Percentiles rank a stretch among this genome's conserved stretches.
Conservation (phyloP, 2,113 vertebrate species). For the Calyptommatus sinebrachiatus region DNA sequence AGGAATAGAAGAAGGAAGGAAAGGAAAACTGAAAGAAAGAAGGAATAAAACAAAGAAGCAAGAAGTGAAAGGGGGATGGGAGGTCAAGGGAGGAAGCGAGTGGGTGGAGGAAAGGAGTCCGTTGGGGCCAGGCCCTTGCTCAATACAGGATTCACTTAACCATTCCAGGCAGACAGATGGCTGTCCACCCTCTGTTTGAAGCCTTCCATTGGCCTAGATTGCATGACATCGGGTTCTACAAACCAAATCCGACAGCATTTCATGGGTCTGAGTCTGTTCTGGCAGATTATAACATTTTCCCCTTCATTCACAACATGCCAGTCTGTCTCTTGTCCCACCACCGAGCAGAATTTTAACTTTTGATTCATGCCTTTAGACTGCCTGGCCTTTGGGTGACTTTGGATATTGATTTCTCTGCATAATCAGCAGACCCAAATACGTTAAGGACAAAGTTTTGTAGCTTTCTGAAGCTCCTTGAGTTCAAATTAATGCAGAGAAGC, state of each 20-base stretch:
- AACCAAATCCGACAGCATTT: not conserved
- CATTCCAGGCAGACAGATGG: too few relatives aligned
- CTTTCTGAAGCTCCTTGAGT: not conserved
- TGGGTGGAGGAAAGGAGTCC: too few relatives aligned
- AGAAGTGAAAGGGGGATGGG: too few relatives aligned
- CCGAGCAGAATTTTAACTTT: not conserved
- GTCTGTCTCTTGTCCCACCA: not conserved
- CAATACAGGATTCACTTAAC: too few relatives aligned
- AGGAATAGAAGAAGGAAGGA: too few relatives aligned
- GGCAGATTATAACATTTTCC: not conserved
- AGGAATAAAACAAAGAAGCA: too few relatives aligned
- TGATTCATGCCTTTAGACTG: not conserved
- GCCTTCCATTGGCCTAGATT: too few relatives aligned
- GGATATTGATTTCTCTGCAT: not conserved
- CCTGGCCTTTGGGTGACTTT: not conserved
- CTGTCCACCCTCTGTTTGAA: too few relatives aligned
- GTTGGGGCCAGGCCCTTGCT: too few relatives aligned
- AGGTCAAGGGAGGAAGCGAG: too few relatives aligned
- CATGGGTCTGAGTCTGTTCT: not conserved
- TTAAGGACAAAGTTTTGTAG: not conserved
- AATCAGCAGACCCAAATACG: not conserved
- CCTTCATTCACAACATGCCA: not conserved
- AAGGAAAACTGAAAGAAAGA: too few relatives aligned
- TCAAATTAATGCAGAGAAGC: constrained; percentile 7
- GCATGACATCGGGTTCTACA: not conserved